Evolutionary conservation across 2,113 vertebrate species (phyloP), one percentile per base, ranked within the genome.

Genomic region (Verasper variegatus): DNA sequence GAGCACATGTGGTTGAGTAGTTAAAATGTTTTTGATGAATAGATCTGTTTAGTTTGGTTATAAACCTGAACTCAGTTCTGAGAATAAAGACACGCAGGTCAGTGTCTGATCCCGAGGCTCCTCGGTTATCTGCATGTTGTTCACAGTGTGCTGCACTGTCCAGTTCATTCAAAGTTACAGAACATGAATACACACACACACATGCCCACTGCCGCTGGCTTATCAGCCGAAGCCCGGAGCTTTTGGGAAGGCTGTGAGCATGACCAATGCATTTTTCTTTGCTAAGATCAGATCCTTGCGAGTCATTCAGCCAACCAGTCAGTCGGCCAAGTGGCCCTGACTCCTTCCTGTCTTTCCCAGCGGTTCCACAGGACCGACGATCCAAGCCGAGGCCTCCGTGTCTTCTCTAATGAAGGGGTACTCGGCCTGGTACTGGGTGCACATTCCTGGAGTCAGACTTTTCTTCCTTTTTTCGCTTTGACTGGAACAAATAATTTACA

Each of bases 231-330:
- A 88, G 78, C 65, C 47, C 51, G 9, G 45, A 65, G 73, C 71
- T 68, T 89, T 87, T 84, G 86, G 20, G 35, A 78, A 84, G 74
- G 62, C 63, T 69, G 59, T 37, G 47, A 87, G 76, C 83, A 88
- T 81, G 78, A 87, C 89, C 81, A 75, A 85, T 13, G 58, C 86
- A 89, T 92, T 89, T 92, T 90, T 87, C 67, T 58, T 5, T 37
- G 77, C 77, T 82, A 78, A 87, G 87, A 86, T 90, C 87, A 92
- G 86, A 88, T 79, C 75, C 61, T 88, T 17, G 52, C 17, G 8
- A 84, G 84, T 45, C 69, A 81, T 85, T 82, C 62, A 71, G 65
- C 78, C 52, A 59, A 71, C 49, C 37, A 71, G 72, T 74, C 78
- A 72, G 59, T 49, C 80, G 68, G 78, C 68, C 72, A 68, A 82